Evolutionary conservation across 92 coral and sea anemone genomes (phyloP).

Genomic region (Hydrozoanthus gracilis): DNA sequence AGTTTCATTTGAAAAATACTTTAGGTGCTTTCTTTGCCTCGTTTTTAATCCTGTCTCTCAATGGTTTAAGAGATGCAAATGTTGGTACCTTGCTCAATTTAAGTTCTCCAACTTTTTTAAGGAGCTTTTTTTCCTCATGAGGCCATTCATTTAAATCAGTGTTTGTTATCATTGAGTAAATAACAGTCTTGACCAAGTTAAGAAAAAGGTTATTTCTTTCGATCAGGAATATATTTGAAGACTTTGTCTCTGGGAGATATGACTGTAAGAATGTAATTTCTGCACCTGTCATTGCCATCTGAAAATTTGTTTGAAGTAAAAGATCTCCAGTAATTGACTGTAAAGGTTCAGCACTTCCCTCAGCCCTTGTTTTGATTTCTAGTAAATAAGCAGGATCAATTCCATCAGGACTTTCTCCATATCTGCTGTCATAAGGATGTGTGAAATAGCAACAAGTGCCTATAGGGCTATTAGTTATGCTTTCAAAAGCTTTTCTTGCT

Average conservation of each 20-base stretch:
- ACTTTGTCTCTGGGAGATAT: conserved; percentile 61
- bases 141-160: conserved; percentile 59
- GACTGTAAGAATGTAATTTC: conserved; percentile 53
- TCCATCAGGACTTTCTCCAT: conserved; percentile 71
- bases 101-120: not conserved
- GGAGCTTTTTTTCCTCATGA: conserved; percentile 61
- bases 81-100: conserved; percentile 43
- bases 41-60: conserved; percentile 58
- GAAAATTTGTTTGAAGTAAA: conserved; percentile 60
- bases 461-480: not conserved
- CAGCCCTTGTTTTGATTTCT: conserved; percentile 58
- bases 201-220: conserved; percentile 55
- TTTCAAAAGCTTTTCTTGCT: conserved; percentile 41
- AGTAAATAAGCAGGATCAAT: conserved; percentile 60
- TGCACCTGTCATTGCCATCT: conserved; percentile 63
- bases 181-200: conserved; percentile 52
- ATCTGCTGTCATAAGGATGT: conserved; percentile 55
- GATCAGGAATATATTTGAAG: conserved; percentile 48
- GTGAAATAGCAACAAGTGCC: conserved; percentile 33
- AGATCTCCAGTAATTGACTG: conserved; percentile 45
- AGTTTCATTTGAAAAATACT: too few relatives aligned
- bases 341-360: conserved; percentile 60
- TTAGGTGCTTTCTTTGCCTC: not conserved
- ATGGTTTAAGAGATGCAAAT: conserved; percentile 54
- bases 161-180: conserved; percentile 58